These are phyloP conservation scores for Electrona antarctica DNA, from an alignment of 2,113 vertebrate genomes.

Conservation along the genomic window DNA sequence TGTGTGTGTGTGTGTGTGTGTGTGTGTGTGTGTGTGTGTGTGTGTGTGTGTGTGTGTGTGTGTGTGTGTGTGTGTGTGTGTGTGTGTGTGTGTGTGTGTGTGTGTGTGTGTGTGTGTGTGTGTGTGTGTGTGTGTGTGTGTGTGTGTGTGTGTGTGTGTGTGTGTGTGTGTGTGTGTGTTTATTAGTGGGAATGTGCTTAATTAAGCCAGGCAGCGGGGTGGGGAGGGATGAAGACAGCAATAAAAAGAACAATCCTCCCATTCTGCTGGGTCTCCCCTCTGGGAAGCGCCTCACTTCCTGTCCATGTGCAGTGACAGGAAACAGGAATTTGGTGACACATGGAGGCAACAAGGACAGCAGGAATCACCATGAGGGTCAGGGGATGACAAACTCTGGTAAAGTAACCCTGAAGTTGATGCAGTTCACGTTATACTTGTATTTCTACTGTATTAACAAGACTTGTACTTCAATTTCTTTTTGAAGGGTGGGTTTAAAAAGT, in stretches of 20 bases:
- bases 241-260: conserved; percentile 59
- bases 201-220: conserved; percentile 44
- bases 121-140: not conserved
- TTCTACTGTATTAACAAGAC: not conserved
- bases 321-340: conserved; percentile 43
- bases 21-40: conserved; percentile 17
- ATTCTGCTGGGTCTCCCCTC: conserved; percentile 57
- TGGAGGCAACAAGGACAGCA: conserved; percentile 48
- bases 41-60: conserved; percentile 3
- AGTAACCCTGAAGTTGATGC: not conserved
- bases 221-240: conserved; percentile 28
- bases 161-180: conserved; percentile 45
- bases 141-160: conserved; percentile 22
- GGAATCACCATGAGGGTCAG: conserved; percentile 49
- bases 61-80: conserved; percentile 15
- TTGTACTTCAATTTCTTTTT: conserved; percentile 27
- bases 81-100: conserved; percentile 30
- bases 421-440: no score
- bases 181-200: conserved; percentile 65
- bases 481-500: conserved; percentile 27
- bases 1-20: conserved; percentile 28
- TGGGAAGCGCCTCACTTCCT: conserved; percentile 23
- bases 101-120: not conserved
- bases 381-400: conserved; percentile 12
- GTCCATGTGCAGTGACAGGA: conserved; percentile 4